Evolutionary conservation across 2,888 invertebrate genomes (phyloP), one percentile per base, ranked within the genome.

Genomic region (Ormia ochracea): DNA sequence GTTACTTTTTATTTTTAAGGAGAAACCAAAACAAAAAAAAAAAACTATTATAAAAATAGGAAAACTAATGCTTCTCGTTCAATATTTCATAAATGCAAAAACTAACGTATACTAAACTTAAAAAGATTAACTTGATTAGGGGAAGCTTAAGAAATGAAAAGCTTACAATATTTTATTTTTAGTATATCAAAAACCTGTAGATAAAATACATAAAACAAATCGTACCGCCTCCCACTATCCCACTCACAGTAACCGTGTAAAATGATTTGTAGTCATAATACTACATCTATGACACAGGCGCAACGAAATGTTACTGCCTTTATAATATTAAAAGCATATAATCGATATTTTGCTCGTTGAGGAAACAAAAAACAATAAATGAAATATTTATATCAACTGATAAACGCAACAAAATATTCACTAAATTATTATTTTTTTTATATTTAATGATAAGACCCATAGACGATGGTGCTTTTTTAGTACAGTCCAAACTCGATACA

Each of bases 291-390:
- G 12, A 74, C 54, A 68, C 21, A 74, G 78, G 63, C 78, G 69
- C 69, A 68, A 50, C 61, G 41, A 58, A 78, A 56, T 54, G 33
- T 28, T 61, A 58, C 31, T 41, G 54, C 58, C 43, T 61, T 4
- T 45, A 26, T 12, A 48, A 63, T 19, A 70, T 50, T 48, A 5
- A 66, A n/a, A n/a, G 50, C 33, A 50, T 68, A 68, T 76, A 80
- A 76, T 79, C 79, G 79, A 79, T 79, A 70, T 65, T 65, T 59
- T 38, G 28, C 17, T 61, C 33, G 72, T 65, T 3, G 23, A 19
- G n/a, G 7, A 50, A 65, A 56, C 9, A 36, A 59, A 28, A 50
- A 41, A 10, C n/a, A 43, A 26, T 33, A 23, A 33, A 56, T n/a
- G 50, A 41, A 54, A 58, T 68, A 43, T 48, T 41, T 31, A 56